Conservation (phyloP, 2,888 invertebrate genomes). For the Panopea generosa region DNA sequence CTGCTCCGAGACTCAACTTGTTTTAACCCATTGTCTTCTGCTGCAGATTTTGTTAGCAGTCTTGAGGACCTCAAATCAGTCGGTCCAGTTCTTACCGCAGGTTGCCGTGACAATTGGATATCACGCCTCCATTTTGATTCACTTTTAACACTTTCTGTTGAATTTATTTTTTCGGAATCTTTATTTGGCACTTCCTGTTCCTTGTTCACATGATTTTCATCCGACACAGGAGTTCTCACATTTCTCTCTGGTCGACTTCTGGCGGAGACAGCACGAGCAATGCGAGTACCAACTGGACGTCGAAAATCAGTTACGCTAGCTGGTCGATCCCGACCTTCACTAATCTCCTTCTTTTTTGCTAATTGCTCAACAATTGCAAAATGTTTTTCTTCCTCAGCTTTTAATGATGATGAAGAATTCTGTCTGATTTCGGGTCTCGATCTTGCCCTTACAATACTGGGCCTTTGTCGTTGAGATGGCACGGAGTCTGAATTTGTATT, state of each 20-base stretch:
- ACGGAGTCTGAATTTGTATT: background rate
- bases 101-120: slow-evolving; percentile 43
- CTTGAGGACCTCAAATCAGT: slow-evolving; percentile 36
- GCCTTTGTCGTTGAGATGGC: slow-evolving; percentile 12
- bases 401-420: slow-evolving; percentile 9
- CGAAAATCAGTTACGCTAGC: slow-evolving; percentile 35
- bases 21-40: slow-evolving; percentile 13
- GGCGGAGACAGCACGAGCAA: slow-evolving; percentile 24
- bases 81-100: slow-evolving; percentile 48
- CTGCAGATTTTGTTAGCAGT: slow-evolving; percentile 5
- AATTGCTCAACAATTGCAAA: slow-evolving; percentile 37
- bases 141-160: background rate
- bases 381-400: slow-evolving; percentile 52
- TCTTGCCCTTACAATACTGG: slow-evolving; percentile 51
- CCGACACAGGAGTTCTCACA: background rate
- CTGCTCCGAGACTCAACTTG: slow-evolving; percentile 17
- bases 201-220: background rate
- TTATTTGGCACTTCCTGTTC: background rate
- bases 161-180: no score
- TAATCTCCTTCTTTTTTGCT: background rate
- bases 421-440: slow-evolving; percentile 47
- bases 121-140: slow-evolving; percentile 25
- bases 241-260: slow-evolving; percentile 14
- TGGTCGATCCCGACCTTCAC: slow-evolving; percentile 13
- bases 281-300: slow-evolving; percentile 22